Conservation (phyloP, 2,113 vertebrate species). For the Psilopsiagon aurifrons region DNA sequence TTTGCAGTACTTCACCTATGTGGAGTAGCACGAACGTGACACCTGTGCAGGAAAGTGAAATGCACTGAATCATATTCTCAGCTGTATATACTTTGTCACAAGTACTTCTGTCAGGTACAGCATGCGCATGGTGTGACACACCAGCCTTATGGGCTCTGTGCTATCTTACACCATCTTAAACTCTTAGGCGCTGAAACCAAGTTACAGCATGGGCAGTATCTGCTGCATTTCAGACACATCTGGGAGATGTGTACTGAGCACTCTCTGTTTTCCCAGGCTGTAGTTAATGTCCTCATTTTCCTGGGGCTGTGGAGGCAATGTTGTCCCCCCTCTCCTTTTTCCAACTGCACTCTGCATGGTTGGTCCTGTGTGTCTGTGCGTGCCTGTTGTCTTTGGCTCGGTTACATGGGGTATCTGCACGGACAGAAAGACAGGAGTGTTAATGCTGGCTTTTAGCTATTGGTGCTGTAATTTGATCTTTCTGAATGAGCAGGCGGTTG, state of each 20-base stretch:
- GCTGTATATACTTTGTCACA: background rate
- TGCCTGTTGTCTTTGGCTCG: background rate
- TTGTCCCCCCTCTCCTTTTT: background rate
- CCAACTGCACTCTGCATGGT: fast-evolving
- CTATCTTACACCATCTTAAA: background rate
- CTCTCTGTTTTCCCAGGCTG: background rate
- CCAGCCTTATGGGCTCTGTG: background rate
- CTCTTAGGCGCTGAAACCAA: background rate
- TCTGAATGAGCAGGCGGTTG: background rate
- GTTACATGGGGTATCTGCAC: background rate
- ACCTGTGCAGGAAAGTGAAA: background rate
- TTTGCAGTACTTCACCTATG: background rate
- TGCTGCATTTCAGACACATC: background rate
- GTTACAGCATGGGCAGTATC: background rate
- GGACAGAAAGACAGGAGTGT: background rate
- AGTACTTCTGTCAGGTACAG: background rate
- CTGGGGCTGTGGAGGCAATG: background rate
- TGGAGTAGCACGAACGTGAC: background rate
- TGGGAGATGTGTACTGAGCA: background rate
- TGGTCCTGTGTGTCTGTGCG: fast-evolving
- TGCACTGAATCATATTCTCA: background rate
- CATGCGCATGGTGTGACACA: background rate
- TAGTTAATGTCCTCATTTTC: background rate
- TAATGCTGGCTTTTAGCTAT: fast-evolving
- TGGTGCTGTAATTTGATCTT: background rate